These are phyloP conservation scores for Muraenolepis orangiensis DNA, from an alignment of 2,797 vertebrate species.

Conservation along the genomic window DNA sequence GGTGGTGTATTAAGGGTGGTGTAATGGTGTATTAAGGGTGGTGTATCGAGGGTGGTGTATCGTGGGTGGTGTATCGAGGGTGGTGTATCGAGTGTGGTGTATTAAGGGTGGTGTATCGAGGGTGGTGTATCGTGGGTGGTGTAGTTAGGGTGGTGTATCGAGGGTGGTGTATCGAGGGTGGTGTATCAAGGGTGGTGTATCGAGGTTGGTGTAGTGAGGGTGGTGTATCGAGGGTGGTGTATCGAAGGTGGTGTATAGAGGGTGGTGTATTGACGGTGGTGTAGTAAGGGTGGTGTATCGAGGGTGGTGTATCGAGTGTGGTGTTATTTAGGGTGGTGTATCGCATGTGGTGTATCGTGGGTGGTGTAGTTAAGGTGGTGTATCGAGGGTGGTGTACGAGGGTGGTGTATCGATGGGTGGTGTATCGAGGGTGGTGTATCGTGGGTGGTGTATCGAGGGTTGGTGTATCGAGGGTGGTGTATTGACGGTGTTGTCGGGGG, in stretches of 20 bases:
- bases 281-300: slow-evolving; percentile 63
- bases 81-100: too few relatives aligned
- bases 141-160: too few relatives aligned
- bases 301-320: slow-evolving; percentile 20
- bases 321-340: too few relatives aligned
- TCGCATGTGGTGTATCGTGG: too few relatives aligned
- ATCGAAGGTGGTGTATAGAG: slow-evolving; percentile 72
- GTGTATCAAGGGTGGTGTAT: slow-evolving; percentile 73
- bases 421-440: too few relatives aligned
- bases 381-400: slow-evolving; percentile 17
- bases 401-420: slow-evolving; percentile 23
- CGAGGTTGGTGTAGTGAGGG: too few relatives aligned
- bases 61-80: too few relatives aligned
- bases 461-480: slow-evolving; percentile 27
- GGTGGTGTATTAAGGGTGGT: too few relatives aligned
- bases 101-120: slow-evolving; percentile 65
- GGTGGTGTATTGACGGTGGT: too few relatives aligned
- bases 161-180: slow-evolving; percentile 56
- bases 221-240: slow-evolving; percentile 61
- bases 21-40: too few relatives aligned
- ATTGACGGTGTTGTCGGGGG: slow-evolving; percentile 65
- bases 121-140: slow-evolving; percentile 70
- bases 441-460: too few relatives aligned
- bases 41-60: slow-evolving; percentile 63
- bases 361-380: not conserved